phyloP scores from a whole-genome alignment of 2,888 invertebrate species.

The Homarus gammarus region DNA sequence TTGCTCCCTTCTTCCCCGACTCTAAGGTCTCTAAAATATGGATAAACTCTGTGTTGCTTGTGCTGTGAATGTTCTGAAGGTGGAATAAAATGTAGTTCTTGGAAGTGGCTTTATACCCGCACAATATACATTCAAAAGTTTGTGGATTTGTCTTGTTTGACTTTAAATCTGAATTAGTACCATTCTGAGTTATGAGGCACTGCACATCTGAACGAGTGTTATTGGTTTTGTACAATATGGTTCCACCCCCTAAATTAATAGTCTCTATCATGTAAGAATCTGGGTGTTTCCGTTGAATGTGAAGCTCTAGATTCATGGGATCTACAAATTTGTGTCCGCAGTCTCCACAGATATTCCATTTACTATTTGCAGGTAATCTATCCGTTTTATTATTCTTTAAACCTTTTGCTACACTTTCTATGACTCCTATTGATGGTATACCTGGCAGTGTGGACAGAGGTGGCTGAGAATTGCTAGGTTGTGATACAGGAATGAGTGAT shows the following conservation, averaged over 20 bases:
- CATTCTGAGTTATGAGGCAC: constrained; percentile 32
- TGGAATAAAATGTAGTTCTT: constrained; percentile 60
- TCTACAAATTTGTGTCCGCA: constrained; percentile 75
- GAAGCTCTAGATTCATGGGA: constrained; percentile 74
- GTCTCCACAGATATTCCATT: constrained; percentile 75
- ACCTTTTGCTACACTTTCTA: constrained; percentile 31
- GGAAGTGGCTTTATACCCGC: constrained; percentile 63
- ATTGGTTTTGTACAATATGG: constrained; percentile 70
- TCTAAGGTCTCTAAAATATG: constrained; percentile 62
- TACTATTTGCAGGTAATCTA: constrained; percentile 38
- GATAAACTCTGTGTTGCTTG: constrained; percentile 65
- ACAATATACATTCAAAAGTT: constrained; percentile 67
- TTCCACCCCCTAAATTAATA: constrained; percentile 65
- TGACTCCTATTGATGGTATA: constrained; percentile 35
- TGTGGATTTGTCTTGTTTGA: constrained; percentile 40
- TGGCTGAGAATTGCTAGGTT: constrained; percentile 28
- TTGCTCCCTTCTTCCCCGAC: constrained; percentile 22
- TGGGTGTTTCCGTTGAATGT: constrained; percentile 73
- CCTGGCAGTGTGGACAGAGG: constrained; percentile 27
- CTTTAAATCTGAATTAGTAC: constrained; percentile 8
- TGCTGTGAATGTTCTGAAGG: constrained; percentile 61
- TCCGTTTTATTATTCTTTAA: constrained; percentile 33
- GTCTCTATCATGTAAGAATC: constrained; percentile 66
- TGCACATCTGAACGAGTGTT: constrained; percentile 57
- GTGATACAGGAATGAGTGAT: constrained; percentile 30